phyloP scores from a whole-genome alignment of 2,113 vertebrate species.

The Columba livia region DNA sequence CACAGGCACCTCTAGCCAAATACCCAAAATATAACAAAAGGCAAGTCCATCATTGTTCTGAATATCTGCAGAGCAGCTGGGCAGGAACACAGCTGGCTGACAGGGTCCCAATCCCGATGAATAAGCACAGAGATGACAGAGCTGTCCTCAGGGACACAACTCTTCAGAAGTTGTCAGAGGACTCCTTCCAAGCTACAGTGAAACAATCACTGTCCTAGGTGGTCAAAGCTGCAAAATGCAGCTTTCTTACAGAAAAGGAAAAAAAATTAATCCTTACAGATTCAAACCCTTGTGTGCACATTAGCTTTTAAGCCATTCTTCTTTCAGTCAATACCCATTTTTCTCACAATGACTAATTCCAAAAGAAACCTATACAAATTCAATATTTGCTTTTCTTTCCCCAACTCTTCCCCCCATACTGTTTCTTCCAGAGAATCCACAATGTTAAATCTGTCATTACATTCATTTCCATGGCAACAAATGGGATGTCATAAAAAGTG shows the following conservation, averaged over 20 bases:
- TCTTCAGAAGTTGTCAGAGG: not conserved
- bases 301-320: not conserved
- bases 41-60: not conserved
- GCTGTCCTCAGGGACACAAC: not conserved
- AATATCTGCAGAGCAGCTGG: not conserved
- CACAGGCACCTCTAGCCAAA: rapidly evolving
- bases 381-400: not conserved
- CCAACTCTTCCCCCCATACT: not conserved
- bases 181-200: not conserved
- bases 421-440: not conserved
- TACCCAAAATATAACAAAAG: not conserved
- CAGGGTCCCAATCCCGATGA: not conserved
- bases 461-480: conserved; percentile 46
- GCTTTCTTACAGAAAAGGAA: not conserved
- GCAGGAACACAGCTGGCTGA: not conserved
- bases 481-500: not conserved
- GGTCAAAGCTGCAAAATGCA: not conserved
- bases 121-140: not conserved
- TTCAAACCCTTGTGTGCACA: not conserved
- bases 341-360: not conserved
- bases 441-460: not conserved
- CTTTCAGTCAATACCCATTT: not conserved
- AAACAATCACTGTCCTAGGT: not conserved
- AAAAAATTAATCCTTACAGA: not conserved
- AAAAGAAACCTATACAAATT: not conserved